Evolutionary conservation across 2,113 vertebrate genomes (phyloP).

Genomic region (Periophthalmus modestus): DNA sequence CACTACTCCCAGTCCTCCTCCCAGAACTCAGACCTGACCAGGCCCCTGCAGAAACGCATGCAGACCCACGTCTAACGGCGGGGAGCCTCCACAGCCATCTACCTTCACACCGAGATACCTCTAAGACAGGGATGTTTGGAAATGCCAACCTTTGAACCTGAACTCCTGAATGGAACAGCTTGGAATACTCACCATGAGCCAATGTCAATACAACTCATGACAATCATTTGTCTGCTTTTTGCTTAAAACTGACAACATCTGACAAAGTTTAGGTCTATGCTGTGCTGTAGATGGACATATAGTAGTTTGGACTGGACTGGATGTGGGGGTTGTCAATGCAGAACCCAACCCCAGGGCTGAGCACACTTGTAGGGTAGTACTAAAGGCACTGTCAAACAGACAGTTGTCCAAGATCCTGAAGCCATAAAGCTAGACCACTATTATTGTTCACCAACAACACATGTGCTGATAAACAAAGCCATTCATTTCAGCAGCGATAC

Average conservation of each 20-base stretch:
- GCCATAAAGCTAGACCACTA: conserved; percentile 1
- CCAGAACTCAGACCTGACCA: conserved; percentile 96
- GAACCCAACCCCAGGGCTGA: neutral
- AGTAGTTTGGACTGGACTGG: neutral
- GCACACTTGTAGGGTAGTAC: neutral
- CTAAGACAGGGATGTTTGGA: conserved; percentile 2
- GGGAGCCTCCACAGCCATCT: conserved; percentile 1
- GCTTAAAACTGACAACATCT: conserved; percentile 8
- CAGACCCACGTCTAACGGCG: conserved; percentile 90
- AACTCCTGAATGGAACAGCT: conserved; percentile 1
- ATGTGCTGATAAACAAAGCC: neutral
- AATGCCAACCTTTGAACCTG: conserved; percentile 5
- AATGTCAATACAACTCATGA: conserved; percentile 6
- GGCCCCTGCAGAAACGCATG: conserved; percentile 98
- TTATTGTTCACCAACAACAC: neutral
- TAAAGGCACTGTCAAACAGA: neutral
- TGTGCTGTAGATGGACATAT: neutral
- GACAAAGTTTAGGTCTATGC: neutral
- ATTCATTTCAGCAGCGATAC: neutral
- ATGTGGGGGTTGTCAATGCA: neutral
- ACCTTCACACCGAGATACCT: neutral
- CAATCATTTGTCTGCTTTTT: conserved; percentile 24
- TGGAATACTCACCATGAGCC: conserved; percentile 8
- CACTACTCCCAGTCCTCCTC: conserved; percentile 98
- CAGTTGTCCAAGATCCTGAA: neutral